phyloP scores from a whole-genome alignment of 2,113 vertebrate genomes.

The Carettochelys insculpta region DNA sequence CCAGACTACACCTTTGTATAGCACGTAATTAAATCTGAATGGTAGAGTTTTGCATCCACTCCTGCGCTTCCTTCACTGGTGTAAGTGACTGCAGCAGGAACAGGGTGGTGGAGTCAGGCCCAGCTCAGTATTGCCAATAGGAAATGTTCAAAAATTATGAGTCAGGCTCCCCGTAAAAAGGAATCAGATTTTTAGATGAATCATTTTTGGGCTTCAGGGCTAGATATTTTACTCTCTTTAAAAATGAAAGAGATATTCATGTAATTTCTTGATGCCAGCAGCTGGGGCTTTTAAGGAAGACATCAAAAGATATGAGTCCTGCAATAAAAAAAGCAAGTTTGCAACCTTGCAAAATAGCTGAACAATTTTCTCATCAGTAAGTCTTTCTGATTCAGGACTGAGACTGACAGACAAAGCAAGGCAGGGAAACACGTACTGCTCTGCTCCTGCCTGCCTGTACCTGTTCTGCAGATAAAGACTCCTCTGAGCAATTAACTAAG shows the following conservation, averaged over 20 bases:
- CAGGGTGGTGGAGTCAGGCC: background rate
- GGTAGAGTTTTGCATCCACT: background rate
- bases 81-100: background rate
- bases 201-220: background rate
- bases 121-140: background rate
- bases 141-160: background rate
- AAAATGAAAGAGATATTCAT: background rate
- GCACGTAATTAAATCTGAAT: background rate
- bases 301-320: background rate
- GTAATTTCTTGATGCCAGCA: background rate
- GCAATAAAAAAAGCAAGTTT: background rate
- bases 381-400: background rate
- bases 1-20: too few relatives aligned
- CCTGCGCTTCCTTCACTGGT: background rate
- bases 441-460: background rate
- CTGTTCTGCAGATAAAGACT: background rate
- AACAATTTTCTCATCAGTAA: background rate
- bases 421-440: background rate
- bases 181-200: background rate
- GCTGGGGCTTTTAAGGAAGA: background rate
- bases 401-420: background rate
- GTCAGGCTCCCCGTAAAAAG: background rate
- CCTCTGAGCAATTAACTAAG: background rate
- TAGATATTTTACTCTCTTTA: constrained; percentile 5
- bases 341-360: background rate